A percentile compares a stretch with the other conserved stretches of the same genome.
Conservation (phyloP, 2,888 invertebrate species). For the Tubiluchus corallicola region DNA sequence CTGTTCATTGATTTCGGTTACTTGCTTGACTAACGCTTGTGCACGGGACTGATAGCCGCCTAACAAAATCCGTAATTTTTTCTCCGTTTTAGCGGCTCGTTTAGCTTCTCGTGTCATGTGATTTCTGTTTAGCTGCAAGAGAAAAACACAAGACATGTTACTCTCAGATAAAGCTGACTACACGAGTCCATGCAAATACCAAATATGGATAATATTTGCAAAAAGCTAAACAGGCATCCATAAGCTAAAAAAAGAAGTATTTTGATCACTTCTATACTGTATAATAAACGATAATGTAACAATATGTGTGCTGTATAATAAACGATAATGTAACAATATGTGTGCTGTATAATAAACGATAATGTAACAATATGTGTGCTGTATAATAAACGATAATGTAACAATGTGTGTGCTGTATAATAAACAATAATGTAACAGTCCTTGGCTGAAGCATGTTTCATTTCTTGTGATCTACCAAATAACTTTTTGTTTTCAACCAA, state of each 20-base stretch:
- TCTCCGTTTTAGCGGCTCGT: slow-evolving; percentile 89
- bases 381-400: no score
- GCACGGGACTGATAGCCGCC: slow-evolving; percentile 71
- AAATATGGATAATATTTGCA: neutral
- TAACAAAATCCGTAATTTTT: slow-evolving; percentile 83
- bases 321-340: no score
- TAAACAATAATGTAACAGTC: no score
- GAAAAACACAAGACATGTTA: slow-evolving; percentile 7
- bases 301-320: no score
- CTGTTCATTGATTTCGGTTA: slow-evolving; percentile 43
- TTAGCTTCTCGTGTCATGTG: slow-evolving; percentile 97
- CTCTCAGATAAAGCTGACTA: neutral
- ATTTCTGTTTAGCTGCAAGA: slow-evolving; percentile 49
- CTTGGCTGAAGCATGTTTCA: no score
- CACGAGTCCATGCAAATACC: neutral
- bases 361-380: no score
- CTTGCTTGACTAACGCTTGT: slow-evolving; percentile 55
- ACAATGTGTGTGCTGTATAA: no score
- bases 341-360: no score
- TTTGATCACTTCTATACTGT: no score
- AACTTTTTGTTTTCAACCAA: no score
- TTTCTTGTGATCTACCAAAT: no score
- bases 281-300: no score
- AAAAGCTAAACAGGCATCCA: neutral
- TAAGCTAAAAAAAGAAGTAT: neutral